A percentile compares a stretch with the other conserved stretches of the same genome.
These are phyloP conservation scores for Hylia prasina DNA, from an alignment of 2,113 vertebrate genomes.

Conservation along the genomic window DNA sequence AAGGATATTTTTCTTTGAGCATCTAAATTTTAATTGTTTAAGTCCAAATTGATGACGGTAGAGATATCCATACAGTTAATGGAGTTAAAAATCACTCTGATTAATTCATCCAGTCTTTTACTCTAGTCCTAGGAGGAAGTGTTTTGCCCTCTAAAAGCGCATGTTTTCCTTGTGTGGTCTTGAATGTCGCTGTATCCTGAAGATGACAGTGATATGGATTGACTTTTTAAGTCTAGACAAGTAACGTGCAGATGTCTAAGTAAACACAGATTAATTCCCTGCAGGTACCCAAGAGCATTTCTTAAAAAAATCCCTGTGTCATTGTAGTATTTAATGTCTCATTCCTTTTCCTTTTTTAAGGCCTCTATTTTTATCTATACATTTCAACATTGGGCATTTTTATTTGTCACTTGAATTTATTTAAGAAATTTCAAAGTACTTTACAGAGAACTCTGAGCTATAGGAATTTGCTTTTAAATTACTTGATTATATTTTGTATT, in stretches of 20 bases:
- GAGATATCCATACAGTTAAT: background rate
- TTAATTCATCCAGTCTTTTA: background rate
- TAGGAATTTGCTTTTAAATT: background rate
- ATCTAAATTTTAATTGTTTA: background rate
- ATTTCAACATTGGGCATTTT: background rate
- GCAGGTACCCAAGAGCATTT: background rate
- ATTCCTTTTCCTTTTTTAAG: background rate
- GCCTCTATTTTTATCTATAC: background rate
- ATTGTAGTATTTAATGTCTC: background rate
- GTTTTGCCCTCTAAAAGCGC: background rate
- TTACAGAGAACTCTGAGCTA: background rate
- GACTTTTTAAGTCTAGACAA: background rate
- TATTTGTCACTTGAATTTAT: background rate
- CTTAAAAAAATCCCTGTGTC: accelerated
- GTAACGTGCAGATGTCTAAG: background rate
- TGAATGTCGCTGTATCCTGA: background rate
- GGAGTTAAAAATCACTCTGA: background rate
- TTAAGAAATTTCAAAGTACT: background rate
- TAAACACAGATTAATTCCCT: background rate
- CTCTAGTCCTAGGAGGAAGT: background rate
- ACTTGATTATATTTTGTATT: background rate
- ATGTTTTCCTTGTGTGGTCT: background rate
- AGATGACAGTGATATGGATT: background rate
- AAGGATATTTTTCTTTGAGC: background rate
- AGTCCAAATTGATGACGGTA: background rate